These are phyloP conservation scores for Xestia sexstrigata DNA, from an alignment of 2,888 invertebrate genomes.

Conservation along the genomic window DNA sequence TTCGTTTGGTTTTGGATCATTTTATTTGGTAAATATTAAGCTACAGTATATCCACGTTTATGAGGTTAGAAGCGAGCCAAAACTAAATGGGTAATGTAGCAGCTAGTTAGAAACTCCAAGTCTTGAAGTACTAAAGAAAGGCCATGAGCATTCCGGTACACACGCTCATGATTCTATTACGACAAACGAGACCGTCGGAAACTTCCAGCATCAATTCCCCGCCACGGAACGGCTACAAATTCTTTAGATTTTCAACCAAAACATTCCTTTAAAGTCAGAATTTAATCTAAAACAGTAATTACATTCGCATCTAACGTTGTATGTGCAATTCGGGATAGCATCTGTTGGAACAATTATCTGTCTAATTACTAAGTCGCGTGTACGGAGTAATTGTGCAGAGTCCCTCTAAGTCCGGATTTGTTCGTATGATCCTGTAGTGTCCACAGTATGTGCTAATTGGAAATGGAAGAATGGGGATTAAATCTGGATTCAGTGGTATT, in stretches of 20 bases:
- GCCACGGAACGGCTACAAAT: slow-evolving; percentile 39
- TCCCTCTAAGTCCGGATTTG: slow-evolving; percentile 54
- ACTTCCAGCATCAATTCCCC: slow-evolving; percentile 37
- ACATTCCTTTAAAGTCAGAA: slow-evolving; percentile 61
- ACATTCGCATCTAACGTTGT: slow-evolving; percentile 58
- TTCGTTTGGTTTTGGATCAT: slow-evolving; percentile 40
- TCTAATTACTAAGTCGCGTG: slow-evolving; percentile 60
- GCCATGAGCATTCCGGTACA: slow-evolving; percentile 17
- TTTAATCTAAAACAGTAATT: slow-evolving; percentile 62
- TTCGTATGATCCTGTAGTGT: slow-evolving; percentile 52
- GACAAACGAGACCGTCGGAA: slow-evolving; percentile 39
- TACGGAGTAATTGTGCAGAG: slow-evolving; percentile 56
- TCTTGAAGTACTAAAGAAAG: slow-evolving; percentile 5
- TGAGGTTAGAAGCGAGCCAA: not conserved
- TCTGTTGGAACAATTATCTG: slow-evolving; percentile 63
- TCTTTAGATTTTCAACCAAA: slow-evolving; percentile 62
- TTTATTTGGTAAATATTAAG: slow-evolving; percentile 16
- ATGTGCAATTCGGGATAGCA: slow-evolving; percentile 58
- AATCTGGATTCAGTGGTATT: slow-evolving; percentile 17
- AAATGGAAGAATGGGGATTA: slow-evolving; percentile 33
- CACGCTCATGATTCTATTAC: slow-evolving; percentile 37
- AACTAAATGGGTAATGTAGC: slow-evolving; percentile 1
- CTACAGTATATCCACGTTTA: not conserved
- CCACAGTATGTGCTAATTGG: slow-evolving; percentile 55
- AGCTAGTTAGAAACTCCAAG: slow-evolving; percentile 25